Evolutionary conservation across 2,888 invertebrate species (phyloP), one percentile per base, ranked within the genome.

Genomic region (Agrochola lota): DNA sequence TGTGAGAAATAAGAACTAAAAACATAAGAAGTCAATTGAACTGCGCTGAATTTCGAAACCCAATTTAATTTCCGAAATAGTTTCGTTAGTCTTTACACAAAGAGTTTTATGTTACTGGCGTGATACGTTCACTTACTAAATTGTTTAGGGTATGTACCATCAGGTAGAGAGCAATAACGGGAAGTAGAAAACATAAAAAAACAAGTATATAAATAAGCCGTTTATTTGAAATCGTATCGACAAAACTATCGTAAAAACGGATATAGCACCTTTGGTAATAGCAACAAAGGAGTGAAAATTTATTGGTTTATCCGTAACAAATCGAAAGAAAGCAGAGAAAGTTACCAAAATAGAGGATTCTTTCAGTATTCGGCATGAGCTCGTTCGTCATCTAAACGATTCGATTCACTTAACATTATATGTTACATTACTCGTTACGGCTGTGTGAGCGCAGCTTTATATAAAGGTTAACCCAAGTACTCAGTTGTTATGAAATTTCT

Each of bases 121-220:
- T 62, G 46, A 62, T 68, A 46, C 23, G 49, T 30, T 64, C 71
- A 66, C 69, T 86, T 71, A 67, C 20, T 59, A 77, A 86, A 74
- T 83, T 68, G 66, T 72, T 73, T 68, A 68, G 71, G 52, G 59
- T 40, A 46, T 81, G 40, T 63, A 71, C 49, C 71, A 77, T 71
- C 85, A 83, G 86, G 86, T 64, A 57, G 30, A 74, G 57, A 15
- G 52, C 20, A 63, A 52, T 76, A 77, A 62, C 63, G 71, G 73
- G 55, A 64, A 69, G 63, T 68, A 71, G 69, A 74, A 78, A 74
- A 74, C 69, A 84, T 80, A 80, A 83, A 80, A 83, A 82, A 84
- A 83, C 86, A 83, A 85, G 83, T 62, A 71, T 43, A 83, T 83
- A 83, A 83, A 83, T 83, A 84, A 83, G 60, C 74, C 62, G 78